These are phyloP conservation scores for Holothuria glaberrima DNA, from an alignment of 35 echinoderm and acorn worm genomes.

Conservation along the genomic window DNA sequence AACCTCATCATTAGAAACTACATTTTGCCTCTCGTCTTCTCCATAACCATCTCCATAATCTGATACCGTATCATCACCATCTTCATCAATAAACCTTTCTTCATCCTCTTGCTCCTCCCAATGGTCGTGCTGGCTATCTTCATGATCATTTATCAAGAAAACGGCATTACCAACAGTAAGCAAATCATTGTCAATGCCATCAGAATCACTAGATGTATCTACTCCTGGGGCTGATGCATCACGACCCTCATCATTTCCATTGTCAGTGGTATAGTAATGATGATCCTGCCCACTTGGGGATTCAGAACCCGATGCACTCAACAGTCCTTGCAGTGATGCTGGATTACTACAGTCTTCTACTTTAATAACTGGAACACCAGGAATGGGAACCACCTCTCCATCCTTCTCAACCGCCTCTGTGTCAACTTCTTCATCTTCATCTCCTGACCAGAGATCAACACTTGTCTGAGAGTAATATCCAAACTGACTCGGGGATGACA, in stretches of 20 bases:
- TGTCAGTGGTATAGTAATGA: neutral
- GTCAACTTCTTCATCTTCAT: too few relatives aligned
- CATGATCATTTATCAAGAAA: too few relatives aligned
- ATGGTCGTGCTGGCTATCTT: too few relatives aligned
- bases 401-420: neutral
- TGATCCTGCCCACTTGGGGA: neutral
- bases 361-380: constrained; percentile 20
- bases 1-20: neutral
- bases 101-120: too few relatives aligned
- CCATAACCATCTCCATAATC: neutral
- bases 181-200: too few relatives aligned
- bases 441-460: neutral
- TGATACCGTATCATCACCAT: neutral
- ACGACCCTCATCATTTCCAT: neutral
- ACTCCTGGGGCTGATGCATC: neutral
- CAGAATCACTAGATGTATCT: neutral
- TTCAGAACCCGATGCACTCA: neutral
- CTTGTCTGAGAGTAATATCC: constrained; percentile 23
- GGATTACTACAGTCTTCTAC: neutral
- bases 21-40: neutral
- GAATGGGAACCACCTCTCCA: neutral
- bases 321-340: neutral
- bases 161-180: too few relatives aligned
- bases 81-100: neutral
- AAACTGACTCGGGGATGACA: neutral